Conservation (phyloP, 2,888 invertebrate genomes). For the Kuschelorhynchus macadamiae region DNA sequence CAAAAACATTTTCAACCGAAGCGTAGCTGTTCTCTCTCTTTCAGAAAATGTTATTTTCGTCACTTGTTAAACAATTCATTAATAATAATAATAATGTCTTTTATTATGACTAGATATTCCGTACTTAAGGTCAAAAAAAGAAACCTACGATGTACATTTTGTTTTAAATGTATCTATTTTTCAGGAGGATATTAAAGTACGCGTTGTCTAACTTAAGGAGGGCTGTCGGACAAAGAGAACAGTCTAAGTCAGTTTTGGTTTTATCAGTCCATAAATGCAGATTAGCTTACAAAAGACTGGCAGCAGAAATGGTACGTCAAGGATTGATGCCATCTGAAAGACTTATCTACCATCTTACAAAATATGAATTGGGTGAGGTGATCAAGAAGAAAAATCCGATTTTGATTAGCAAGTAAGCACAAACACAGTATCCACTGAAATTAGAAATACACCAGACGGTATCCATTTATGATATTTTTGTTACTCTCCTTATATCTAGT, state of each 20-base stretch:
- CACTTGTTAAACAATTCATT: too few species aligned
- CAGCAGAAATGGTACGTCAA: conserved; percentile 72
- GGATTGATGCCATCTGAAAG: conserved; percentile 77
- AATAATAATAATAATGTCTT: too few species aligned
- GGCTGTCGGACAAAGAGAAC: conserved; percentile 77
- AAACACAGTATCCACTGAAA: neutral
- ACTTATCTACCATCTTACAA: conserved; percentile 78
- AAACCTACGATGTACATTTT: too few species aligned
- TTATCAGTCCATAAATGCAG: conserved; percentile 74
- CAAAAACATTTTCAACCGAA: too few species aligned
- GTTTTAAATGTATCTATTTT: too few species aligned
- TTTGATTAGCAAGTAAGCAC: conserved; percentile 75
- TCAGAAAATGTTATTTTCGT: too few species aligned
- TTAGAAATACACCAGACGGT: neutral
- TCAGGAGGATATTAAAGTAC: conserved; percentile 73
- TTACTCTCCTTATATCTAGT: too few species aligned
- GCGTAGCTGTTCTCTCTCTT: too few species aligned
- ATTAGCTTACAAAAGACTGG: conserved; percentile 73
- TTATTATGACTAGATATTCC: too few species aligned
- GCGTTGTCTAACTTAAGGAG: conserved; percentile 75
- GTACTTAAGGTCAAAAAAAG: too few species aligned
- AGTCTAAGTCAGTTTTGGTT: conserved; percentile 76
- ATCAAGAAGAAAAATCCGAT: conserved; percentile 71
- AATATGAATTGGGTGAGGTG: conserved; percentile 75
- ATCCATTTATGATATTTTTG: neutral